Conservation (phyloP, 1,140 invertebrate species). For the Diploscapter pachys region DNA sequence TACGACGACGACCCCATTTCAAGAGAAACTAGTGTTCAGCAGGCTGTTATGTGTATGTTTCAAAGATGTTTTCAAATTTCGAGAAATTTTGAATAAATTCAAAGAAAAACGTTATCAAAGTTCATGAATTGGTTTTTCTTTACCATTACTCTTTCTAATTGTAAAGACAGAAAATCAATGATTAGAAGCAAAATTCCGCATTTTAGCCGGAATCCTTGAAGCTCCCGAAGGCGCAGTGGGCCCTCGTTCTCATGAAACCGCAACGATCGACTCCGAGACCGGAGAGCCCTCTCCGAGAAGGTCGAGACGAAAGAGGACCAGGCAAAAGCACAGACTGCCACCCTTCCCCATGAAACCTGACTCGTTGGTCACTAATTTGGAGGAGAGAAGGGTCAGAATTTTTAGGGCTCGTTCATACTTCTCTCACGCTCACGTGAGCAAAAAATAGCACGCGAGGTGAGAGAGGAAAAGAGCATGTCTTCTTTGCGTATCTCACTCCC, state of each 20-base stretch:
- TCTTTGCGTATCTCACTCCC: too few relatives aligned
- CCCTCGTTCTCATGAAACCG: too few relatives aligned
- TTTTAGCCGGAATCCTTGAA: conserved; percentile 34
- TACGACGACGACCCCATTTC: conserved; percentile 4
- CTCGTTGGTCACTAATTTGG: conserved; percentile 37
- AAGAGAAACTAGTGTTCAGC: neutral
- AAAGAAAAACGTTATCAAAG: neutral
- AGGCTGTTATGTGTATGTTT: neutral
- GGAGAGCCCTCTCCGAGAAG: too few relatives aligned
- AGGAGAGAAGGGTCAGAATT: conserved; percentile 32
- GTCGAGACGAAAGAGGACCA: conserved; percentile 4
- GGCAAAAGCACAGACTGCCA: conserved; percentile 39
- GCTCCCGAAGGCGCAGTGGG: neutral
- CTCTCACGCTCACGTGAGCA: too few relatives aligned
- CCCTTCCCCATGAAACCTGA: conserved; percentile 51
- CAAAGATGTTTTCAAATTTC: too few relatives aligned
- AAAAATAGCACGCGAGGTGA: too few relatives aligned
- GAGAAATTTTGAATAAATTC: neutral
- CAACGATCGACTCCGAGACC: too few relatives aligned
- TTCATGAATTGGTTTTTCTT: neutral
- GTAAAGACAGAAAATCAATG: too few relatives aligned
- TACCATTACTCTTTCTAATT: too few relatives aligned
- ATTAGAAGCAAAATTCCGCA: neutral
- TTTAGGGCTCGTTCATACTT: too few relatives aligned
- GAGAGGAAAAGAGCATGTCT: too few relatives aligned